phyloP scores from a whole-genome alignment of 2,888 invertebrate species.

The Aspidapion aeneum region DNA sequence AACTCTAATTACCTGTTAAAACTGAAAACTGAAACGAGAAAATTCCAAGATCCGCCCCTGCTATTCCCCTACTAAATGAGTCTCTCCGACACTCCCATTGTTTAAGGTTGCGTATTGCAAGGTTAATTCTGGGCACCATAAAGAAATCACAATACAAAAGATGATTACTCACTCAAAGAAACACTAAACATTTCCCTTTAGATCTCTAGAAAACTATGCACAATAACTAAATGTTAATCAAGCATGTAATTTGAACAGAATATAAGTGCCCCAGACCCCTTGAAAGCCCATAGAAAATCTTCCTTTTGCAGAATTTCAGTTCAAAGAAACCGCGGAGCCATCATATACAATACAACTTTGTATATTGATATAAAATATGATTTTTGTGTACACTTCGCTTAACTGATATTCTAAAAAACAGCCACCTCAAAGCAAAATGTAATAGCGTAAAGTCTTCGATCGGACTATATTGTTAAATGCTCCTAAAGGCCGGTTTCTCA shows the following conservation, averaged over 20 bases:
- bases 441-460: too few species aligned
- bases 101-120: too few species aligned
- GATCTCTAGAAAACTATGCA: conserved; percentile 36
- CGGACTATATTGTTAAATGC: too few species aligned
- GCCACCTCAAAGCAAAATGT: conserved; percentile 31
- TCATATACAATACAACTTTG: conserved; percentile 44
- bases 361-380: conserved; percentile 45
- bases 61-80: too few species aligned
- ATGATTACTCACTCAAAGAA: background rate
- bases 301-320: conserved; percentile 39
- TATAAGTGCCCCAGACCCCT: conserved; percentile 34
- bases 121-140: background rate
- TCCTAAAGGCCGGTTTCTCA: too few species aligned
- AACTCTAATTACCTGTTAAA: too few species aligned
- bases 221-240: conserved; percentile 41
- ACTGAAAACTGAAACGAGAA: too few species aligned
- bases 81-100: too few species aligned
- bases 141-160: background rate
- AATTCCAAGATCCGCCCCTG: too few species aligned
- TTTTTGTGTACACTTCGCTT: conserved; percentile 41
- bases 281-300: conserved; percentile 33
- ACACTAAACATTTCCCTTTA: conserved; percentile 32
- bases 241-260: conserved; percentile 42
- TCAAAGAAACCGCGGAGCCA: conserved; percentile 43
- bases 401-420: conserved; percentile 30